Conservation (phyloP, 2,888 invertebrate species). For the Capitulum mitella region DNA sequence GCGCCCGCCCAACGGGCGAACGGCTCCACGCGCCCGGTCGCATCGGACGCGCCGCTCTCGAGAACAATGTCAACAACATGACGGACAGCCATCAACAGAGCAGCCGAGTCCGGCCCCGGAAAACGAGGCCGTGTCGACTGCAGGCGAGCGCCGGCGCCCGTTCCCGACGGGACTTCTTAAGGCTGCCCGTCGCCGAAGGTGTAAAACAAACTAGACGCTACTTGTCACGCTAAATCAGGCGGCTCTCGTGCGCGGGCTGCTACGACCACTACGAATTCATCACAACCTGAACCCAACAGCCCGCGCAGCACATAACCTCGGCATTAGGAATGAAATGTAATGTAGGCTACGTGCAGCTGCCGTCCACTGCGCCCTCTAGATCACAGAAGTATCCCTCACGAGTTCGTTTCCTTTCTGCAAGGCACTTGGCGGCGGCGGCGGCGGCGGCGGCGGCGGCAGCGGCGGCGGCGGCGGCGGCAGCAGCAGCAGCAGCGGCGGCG, state of each 20-base stretch:
- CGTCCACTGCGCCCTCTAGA: constrained; percentile 26
- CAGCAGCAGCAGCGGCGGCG: too few relatives aligned
- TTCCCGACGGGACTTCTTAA: not conserved
- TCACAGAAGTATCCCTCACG: constrained; percentile 17
- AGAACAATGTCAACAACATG: not conserved
- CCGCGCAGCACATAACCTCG: constrained; percentile 39
- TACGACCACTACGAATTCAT: constrained; percentile 33
- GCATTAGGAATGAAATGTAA: constrained; percentile 20
- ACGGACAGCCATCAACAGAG: not conserved
- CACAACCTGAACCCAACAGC: constrained; percentile 37
- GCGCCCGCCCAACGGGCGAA: too few relatives aligned
- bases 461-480: constrained; percentile 40
- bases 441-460: constrained; percentile 46
- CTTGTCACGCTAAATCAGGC: constrained; percentile 20
- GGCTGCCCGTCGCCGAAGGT: constrained; percentile 3
- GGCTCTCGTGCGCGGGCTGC: not conserved
- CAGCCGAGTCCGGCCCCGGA: not conserved
- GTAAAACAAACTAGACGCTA: constrained; percentile 24
- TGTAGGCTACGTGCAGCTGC: not conserved
- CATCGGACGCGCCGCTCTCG: not conserved
- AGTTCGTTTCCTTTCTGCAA: constrained; percentile 7
- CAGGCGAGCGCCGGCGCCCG: not conserved
- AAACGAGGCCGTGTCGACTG: not conserved
- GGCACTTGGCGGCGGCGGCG: constrained; percentile 42
- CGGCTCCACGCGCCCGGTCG: not conserved